Evolutionary conservation across 2,113 vertebrate genomes (phyloP).

Genomic region (Bufo gargarizans): DNA sequence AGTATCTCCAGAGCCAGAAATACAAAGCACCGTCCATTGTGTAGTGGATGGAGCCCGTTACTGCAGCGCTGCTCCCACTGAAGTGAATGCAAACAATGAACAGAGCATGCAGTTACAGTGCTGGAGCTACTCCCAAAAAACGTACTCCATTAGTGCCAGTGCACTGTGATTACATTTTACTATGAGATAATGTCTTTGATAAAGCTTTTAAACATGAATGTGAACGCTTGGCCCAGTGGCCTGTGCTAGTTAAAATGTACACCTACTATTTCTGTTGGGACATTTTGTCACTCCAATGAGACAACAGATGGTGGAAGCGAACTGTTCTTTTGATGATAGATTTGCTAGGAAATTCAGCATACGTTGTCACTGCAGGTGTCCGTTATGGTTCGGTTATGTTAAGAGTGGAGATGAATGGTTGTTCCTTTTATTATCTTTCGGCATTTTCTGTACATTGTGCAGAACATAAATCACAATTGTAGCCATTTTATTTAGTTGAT

Average conservation of each 20-base stretch:
- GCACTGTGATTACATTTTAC: background rate
- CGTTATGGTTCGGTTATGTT: constrained; percentile 28
- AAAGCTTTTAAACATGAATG: background rate
- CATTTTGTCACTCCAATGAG: constrained; percentile 12
- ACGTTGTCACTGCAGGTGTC: constrained; percentile 41
- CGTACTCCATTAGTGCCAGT: background rate
- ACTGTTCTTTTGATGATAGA: constrained; percentile 40
- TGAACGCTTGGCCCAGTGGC: background rate
- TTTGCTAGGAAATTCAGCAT: constrained; percentile 36
- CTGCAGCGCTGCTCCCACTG: no score
- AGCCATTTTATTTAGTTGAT: no score
- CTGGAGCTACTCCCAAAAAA: no score
- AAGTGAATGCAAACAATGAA: no score
- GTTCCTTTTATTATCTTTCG: background rate
- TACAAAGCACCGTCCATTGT: no score
- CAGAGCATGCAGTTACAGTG: no score
- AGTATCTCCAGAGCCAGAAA: no score
- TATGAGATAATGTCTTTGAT: background rate
- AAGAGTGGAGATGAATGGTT: background rate
- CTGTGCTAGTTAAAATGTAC: background rate
- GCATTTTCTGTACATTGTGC: background rate
- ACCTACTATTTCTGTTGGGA: background rate
- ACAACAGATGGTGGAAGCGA: constrained; percentile 37
- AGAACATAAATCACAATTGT: background rate
- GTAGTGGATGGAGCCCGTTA: no score